Evolutionary conservation across 2,113 vertebrate genomes (phyloP).

Genomic region (Crotophaga sulcirostris): DNA sequence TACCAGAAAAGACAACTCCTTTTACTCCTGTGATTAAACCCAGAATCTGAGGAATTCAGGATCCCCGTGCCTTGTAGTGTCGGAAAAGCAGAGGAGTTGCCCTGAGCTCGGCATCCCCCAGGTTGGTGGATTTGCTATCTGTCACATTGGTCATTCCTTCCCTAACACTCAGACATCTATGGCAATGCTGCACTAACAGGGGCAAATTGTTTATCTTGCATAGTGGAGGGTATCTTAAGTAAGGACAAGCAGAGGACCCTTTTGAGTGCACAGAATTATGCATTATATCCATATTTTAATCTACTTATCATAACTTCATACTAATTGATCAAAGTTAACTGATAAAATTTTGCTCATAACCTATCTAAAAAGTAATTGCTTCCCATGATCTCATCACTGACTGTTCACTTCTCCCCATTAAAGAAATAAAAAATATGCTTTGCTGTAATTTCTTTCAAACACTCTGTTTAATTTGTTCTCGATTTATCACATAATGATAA

Average conservation of each 20-base stretch:
- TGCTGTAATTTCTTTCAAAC: not conserved
- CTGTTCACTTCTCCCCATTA: not conserved
- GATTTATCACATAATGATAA: not conserved
- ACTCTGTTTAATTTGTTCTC: not conserved
- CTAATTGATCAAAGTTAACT: not conserved
- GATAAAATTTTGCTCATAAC: not conserved
- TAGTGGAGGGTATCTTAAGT: not conserved
- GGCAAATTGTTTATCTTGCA: not conserved
- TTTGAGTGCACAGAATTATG: not conserved
- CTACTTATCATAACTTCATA: not conserved
- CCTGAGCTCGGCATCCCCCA: not conserved
- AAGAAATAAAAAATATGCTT: slow-evolving; percentile 13
- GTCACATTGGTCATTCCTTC: not conserved
- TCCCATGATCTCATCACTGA: not conserved
- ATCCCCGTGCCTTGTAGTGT: not conserved
- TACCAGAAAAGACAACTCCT: not conserved
- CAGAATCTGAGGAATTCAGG: not conserved
- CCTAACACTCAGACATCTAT: not conserved
- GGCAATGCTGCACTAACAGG: not conserved
- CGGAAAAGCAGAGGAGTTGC: not conserved
- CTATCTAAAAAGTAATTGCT: slow-evolving; percentile 2
- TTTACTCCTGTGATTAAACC: not conserved
- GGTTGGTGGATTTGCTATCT: not conserved
- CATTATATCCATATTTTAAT: not conserved
- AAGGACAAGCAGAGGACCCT: not conserved